Evolutionary conservation across 1,140 invertebrate species (phyloP).

Genomic region (Ostrea edulis): DNA sequence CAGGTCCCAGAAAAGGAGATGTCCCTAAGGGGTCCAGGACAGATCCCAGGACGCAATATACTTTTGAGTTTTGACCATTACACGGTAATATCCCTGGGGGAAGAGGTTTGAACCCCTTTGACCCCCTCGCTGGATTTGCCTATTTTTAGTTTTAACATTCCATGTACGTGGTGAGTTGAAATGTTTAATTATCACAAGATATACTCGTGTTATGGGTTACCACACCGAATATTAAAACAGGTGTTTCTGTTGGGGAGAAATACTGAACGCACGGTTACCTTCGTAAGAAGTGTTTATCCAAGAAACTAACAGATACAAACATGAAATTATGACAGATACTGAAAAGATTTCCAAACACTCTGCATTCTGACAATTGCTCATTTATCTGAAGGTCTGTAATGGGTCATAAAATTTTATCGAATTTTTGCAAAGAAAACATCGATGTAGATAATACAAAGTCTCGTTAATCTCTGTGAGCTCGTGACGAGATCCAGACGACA

Average conservation of each 20-base stretch:
- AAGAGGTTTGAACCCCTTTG: too few relatives aligned
- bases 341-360: constrained; percentile 1
- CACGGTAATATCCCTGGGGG: too few relatives aligned
- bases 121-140: too few relatives aligned
- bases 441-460: constrained; percentile 31
- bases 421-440: constrained; percentile 33
- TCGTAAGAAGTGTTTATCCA: constrained; percentile 34
- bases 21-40: too few relatives aligned
- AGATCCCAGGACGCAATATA: too few relatives aligned
- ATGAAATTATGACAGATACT: constrained; percentile 33
- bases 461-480: constrained; percentile 17
- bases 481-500: constrained; percentile 35
- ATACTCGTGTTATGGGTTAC: constrained; percentile 1
- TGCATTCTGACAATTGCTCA: constrained; percentile 36
- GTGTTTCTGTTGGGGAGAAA: constrained; percentile 8
- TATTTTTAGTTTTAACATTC: too few relatives aligned
- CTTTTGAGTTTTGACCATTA: too few relatives aligned
- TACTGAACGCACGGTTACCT: background rate
- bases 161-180: background rate
- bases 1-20: too few relatives aligned
- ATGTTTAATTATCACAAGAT: constrained; percentile 16
- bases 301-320: constrained; percentile 10
- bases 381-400: constrained; percentile 12
- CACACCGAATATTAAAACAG: constrained; percentile 23
- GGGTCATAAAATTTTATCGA: constrained; percentile 35